A percentile compares a stretch with the other conserved stretches of the same genome.
Conservation (phyloP, 92 coral and sea anemone species). For the Zoanthus gigantus region DNA sequence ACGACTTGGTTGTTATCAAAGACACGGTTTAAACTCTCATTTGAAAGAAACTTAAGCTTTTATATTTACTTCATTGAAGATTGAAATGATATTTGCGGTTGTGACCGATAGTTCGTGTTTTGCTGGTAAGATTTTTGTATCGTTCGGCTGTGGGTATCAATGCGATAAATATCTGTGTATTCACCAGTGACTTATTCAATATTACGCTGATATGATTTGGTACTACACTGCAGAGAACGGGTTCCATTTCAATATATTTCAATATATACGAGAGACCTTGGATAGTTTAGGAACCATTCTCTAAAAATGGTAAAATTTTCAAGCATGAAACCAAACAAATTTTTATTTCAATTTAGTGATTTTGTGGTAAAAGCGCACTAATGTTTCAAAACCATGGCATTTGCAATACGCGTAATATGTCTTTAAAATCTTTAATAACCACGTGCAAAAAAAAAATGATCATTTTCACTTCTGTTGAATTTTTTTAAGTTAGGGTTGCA, state of each 20-base stretch:
- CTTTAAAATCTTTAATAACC: background rate
- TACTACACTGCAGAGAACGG: background rate
- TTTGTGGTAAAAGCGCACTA: background rate
- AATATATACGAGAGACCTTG: too few species aligned
- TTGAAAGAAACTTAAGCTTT: background rate
- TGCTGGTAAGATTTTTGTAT: background rate
- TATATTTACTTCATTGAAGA: too few species aligned
- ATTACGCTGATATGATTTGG: background rate
- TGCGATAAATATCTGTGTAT: background rate
- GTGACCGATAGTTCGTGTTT: background rate
- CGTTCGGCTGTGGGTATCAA: background rate
- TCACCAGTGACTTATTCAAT: background rate
- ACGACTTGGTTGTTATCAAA: background rate
- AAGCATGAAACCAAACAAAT: too few species aligned
- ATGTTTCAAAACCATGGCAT: background rate
- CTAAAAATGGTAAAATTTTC: too few species aligned
- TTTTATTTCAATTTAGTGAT: background rate
- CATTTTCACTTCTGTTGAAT: background rate
- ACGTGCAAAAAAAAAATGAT: background rate
- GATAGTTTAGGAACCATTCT: too few species aligned
- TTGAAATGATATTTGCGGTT: too few species aligned
- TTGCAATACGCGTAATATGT: background rate
- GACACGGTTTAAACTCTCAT: background rate
- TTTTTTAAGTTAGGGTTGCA: background rate
- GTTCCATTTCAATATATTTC: background rate